Conservation (phyloP, 2,797 vertebrate species). For the Gobio occitaniae region DNA sequence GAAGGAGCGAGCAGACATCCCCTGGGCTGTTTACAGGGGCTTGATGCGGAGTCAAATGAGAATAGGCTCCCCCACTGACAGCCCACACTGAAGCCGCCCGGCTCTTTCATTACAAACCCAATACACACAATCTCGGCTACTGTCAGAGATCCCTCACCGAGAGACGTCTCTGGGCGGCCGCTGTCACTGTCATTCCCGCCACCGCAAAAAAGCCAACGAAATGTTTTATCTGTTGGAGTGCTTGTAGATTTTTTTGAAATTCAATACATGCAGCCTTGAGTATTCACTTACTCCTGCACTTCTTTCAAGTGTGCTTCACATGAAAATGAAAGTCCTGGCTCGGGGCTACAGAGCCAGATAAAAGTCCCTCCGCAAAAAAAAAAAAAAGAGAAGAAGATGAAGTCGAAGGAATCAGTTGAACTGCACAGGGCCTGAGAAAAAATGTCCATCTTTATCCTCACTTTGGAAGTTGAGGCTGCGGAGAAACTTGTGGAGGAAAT, state of each 20-base stretch:
- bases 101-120: slow-evolving; percentile 40
- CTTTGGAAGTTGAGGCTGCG: slow-evolving; percentile 49
- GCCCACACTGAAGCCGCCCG: slow-evolving; percentile 48
- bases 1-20: slow-evolving; percentile 52
- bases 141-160: slow-evolving; percentile 41
- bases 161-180: slow-evolving; percentile 21
- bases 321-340: slow-evolving; percentile 80
- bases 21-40: slow-evolving; percentile 65
- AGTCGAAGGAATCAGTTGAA: slow-evolving; percentile 48
- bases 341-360: slow-evolving; percentile 68
- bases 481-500: slow-evolving; percentile 58
- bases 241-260: slow-evolving; percentile 64
- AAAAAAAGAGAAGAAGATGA: slow-evolving; percentile 6
- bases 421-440: slow-evolving; percentile 54
- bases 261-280: slow-evolving; percentile 68
- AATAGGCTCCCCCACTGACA: slow-evolving; percentile 57
- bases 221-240: slow-evolving; percentile 60
- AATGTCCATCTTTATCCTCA: slow-evolving; percentile 60
- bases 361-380: slow-evolving; percentile 58
- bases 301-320: slow-evolving; percentile 76
- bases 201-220: slow-evolving; percentile 34
- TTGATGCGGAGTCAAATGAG: slow-evolving; percentile 61
- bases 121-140: slow-evolving; percentile 24
- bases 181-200: slow-evolving; percentile 52
- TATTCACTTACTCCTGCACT: slow-evolving; percentile 79